Percentiles rank a stretch among this genome's conserved stretches.
Evolutionary conservation across 2,888 invertebrate genomes (phyloP).

Genomic region (Cotesia congregata): DNA sequence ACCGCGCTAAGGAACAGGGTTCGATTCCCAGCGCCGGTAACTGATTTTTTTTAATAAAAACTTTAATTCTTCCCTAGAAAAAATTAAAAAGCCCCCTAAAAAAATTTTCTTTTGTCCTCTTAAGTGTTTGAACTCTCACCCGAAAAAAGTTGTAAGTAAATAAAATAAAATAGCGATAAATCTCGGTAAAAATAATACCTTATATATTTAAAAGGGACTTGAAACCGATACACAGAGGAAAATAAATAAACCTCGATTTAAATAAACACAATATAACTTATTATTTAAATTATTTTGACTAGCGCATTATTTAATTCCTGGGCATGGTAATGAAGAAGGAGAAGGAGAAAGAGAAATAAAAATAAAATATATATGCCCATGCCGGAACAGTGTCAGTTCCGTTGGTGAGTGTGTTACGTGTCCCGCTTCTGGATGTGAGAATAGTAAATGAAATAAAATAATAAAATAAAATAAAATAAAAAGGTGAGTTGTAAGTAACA

Average conservation of each 20-base stretch:
- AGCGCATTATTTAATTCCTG: neutral
- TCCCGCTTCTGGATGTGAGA: neutral
- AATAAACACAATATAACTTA: neutral
- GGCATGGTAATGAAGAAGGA: too few relatives aligned
- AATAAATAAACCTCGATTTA: neutral
- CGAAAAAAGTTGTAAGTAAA: neutral
- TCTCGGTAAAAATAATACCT: neutral
- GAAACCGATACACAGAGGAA: neutral
- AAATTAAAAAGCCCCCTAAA: too few relatives aligned
- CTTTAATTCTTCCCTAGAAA: too few relatives aligned
- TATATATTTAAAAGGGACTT: neutral
- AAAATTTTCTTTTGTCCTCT: too few relatives aligned
- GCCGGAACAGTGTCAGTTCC: too few relatives aligned
- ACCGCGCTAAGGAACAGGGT: too few relatives aligned
- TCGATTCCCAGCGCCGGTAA: too few relatives aligned
- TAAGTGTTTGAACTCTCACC: too few relatives aligned
- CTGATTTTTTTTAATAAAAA: too few relatives aligned
- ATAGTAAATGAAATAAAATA: neutral
- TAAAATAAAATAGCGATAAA: constrained; percentile 4
- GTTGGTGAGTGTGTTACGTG: too few relatives aligned
- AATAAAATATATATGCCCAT: too few relatives aligned
- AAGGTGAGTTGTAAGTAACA: constrained; percentile 15
- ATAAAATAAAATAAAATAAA: neutral
- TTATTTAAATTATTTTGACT: neutral
- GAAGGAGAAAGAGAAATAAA: too few relatives aligned